Percentiles rank a stretch among this genome's conserved stretches.
phyloP scores from a whole-genome alignment of 2,797 vertebrate species.

The Miichthys miiuy region DNA sequence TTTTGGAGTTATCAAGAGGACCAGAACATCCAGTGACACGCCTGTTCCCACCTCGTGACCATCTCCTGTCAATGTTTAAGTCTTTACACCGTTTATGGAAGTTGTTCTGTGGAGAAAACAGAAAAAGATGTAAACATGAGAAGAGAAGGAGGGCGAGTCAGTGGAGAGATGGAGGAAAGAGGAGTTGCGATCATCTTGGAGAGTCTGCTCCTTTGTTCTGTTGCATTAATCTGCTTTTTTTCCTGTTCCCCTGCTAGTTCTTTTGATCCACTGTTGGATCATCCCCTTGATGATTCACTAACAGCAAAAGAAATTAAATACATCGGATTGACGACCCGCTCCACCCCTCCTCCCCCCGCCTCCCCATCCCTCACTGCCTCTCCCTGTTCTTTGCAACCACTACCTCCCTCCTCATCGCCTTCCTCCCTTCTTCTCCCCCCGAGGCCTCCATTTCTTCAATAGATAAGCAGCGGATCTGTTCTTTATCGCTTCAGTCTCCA shows the following conservation, averaged over 20 bases:
- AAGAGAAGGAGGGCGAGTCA: slow-evolving; percentile 32
- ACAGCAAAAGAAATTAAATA: slow-evolving; percentile 87
- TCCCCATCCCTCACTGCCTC: slow-evolving; percentile 28
- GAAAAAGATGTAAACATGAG: slow-evolving; percentile 39
- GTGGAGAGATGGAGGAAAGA: slow-evolving; percentile 47
- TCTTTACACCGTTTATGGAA: slow-evolving; percentile 40
- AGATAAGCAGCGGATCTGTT: slow-evolving; percentile 83
- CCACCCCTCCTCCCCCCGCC: slow-evolving; percentile 33
- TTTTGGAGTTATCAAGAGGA: slow-evolving; percentile 25
- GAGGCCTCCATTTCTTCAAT: slow-evolving; percentile 80
- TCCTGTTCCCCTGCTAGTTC: slow-evolving; percentile 69
- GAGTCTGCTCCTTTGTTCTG: slow-evolving; percentile 80
- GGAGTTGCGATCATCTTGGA: slow-evolving; percentile 69
- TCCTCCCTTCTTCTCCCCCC: slow-evolving; percentile 74
- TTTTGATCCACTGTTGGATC: slow-evolving; percentile 85
- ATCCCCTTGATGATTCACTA: slow-evolving; percentile 86
- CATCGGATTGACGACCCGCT: slow-evolving; percentile 78
- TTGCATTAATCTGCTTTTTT: slow-evolving; percentile 80
- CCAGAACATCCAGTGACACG: slow-evolving; percentile 12
- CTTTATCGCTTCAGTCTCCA: slow-evolving; percentile 79
- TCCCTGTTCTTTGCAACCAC: slow-evolving; percentile 53
- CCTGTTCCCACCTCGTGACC: not conserved
- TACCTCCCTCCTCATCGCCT: slow-evolving; percentile 66
- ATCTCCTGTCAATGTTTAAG: slow-evolving; percentile 15
- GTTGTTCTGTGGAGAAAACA: slow-evolving; percentile 27